phyloP scores from a whole-genome alignment of 2,797 vertebrate genomes.

The Graptemys geographica region DNA sequence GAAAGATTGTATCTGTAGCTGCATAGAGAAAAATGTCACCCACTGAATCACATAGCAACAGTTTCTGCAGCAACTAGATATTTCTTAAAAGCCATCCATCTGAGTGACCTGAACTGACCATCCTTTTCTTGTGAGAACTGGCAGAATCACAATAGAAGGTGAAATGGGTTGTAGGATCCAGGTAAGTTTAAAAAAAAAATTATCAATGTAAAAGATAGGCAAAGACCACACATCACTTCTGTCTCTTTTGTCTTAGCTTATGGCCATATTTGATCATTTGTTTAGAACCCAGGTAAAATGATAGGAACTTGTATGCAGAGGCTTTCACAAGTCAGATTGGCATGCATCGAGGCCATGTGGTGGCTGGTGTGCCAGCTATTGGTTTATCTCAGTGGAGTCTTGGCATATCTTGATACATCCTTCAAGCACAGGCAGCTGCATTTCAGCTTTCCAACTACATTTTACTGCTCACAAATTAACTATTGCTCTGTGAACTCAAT shows the following conservation, averaged over 20 bases:
- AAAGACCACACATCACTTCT: background rate
- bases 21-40: background rate
- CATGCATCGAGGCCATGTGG: constrained; percentile 20
- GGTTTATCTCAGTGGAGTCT: background rate
- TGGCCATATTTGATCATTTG: constrained; percentile 37
- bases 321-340: background rate
- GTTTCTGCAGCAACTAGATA: background rate
- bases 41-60: background rate
- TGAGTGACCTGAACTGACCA: background rate
- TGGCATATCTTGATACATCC: constrained; percentile 41
- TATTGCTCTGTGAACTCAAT: constrained; percentile 34
- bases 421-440: constrained; percentile 17
- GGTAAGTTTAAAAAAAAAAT: background rate
- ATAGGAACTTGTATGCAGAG: background rate
- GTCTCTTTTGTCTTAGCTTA: background rate
- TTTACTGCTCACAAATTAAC: constrained; percentile 19
- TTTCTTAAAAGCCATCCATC: background rate
- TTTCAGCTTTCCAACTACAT: background rate
- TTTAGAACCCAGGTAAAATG: constrained; percentile 7
- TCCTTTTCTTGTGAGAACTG: background rate
- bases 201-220: background rate
- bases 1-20: background rate
- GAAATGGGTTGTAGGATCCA: background rate
- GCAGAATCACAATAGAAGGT: background rate
- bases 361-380: background rate